Evolutionary conservation across 2,113 vertebrate species (phyloP), one percentile per base, ranked within the genome.

Genomic region (Eurypyga helias): DNA sequence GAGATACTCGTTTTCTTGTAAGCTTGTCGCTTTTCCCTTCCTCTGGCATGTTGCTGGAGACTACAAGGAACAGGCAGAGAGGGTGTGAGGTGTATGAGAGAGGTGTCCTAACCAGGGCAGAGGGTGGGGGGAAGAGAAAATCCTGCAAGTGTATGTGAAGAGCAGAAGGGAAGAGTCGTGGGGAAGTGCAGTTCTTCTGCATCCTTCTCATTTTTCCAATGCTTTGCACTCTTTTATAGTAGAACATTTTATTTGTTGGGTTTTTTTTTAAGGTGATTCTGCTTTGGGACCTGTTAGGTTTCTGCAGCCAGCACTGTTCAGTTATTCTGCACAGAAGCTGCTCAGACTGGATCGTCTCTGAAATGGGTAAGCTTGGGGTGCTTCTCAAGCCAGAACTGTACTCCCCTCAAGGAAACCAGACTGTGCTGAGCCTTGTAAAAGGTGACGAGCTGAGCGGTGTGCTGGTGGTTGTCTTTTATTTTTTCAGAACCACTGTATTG

Each of bases 11-110:
- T 95, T 96, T 97, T 90, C 90, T 93, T 96, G 57, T 6, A 83
- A 45, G 67, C 94, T 95, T 96, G 95, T 98, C 96, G 76, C 94
- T 96, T 96, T 93, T 90, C 69, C 73, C 87, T 93, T 89, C 86
- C 81, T 95, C 86, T 97, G 93, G 90, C 83, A 80, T 92, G 83
- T 83, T 88, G 77, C 89, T 15, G 31, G 75, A 46, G 84, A 88
- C 55, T 51, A 46, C 87, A 33, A 1, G 5, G 55, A 43, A 28
- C 67, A 90, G 54, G 38, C n/a, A 23, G 26, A 54, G 69, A 11
- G n/a, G 38, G 45, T 10, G 58, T 51, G 66, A 82, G 77, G 48
- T 17, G 3, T 17, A 9, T 13, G 29, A 61, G 58, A 70, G 69
- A 55, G 17, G n/a, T 18, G 31, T 29, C 71, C 49, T 57, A 10